Conservation (phyloP, 2,797 vertebrate species). For the Threskiornis aethiopicus region DNA sequence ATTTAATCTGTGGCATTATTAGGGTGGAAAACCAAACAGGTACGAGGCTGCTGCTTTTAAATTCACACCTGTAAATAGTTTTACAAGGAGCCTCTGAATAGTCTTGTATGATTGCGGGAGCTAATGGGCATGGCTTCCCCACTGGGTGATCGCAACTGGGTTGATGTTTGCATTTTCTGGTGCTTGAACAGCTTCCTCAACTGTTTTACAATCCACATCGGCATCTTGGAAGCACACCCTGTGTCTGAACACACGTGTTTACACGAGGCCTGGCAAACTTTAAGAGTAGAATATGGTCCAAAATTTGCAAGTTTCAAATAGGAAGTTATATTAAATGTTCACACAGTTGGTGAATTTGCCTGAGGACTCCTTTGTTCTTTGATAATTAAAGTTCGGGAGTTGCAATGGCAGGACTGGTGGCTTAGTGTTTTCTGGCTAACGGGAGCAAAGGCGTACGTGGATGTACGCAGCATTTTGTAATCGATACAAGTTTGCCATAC, state of each 20-base stretch:
- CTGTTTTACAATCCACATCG: rapidly evolving
- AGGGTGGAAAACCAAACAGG: neutral
- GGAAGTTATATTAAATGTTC: neutral
- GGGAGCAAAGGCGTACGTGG: neutral
- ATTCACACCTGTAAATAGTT: neutral
- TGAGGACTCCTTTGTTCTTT: neutral
- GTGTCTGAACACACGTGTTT: rapidly evolving
- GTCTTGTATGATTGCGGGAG: rapidly evolving
- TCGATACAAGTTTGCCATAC: rapidly evolving
- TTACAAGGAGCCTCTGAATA: neutral
- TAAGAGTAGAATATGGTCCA: neutral
- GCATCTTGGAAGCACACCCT: rapidly evolving
- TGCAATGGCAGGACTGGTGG: neutral
- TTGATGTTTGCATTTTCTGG: neutral
- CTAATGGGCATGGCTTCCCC: neutral
- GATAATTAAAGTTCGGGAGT: neutral
- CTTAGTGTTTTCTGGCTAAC: neutral
- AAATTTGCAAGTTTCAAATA: neutral
- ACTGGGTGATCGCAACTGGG: rapidly evolving
- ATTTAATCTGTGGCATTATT: rapidly evolving
- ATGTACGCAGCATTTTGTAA: rapidly evolving
- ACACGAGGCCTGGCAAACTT: neutral
- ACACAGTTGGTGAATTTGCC: neutral
- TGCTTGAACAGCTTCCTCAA: rapidly evolving
- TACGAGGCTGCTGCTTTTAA: neutral